Percentiles rank a stretch among this genome's conserved stretches.
Conservation (phyloP, 2,113 vertebrate genomes). For the Laticauda colubrina region DNA sequence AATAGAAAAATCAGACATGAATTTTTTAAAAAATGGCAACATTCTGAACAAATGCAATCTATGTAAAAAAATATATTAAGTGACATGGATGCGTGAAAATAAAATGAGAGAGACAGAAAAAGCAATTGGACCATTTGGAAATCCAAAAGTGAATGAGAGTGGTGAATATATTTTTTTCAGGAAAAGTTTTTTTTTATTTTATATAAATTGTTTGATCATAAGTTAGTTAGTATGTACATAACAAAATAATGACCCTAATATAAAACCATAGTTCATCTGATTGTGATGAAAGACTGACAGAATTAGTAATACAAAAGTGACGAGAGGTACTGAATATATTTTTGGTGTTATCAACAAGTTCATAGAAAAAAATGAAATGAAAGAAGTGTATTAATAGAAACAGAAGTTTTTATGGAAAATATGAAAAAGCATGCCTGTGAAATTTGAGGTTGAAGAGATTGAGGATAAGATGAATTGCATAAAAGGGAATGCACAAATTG, state of each 20-base stretch:
- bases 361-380: neutral
- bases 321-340: neutral
- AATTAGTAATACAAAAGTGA: neutral
- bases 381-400: neutral
- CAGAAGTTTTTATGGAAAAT: neutral
- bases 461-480: neutral
- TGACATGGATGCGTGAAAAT: neutral
- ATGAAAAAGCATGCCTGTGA: neutral
- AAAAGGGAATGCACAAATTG: neutral
- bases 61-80: neutral
- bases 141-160: neutral
- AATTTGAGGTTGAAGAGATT: neutral
- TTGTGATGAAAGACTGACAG: neutral
- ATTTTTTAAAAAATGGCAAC: neutral
- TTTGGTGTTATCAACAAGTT: neutral
- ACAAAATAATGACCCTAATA: neutral
- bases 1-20: neutral
- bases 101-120: neutral
- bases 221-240: neutral
- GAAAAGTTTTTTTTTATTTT: neutral
- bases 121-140: neutral
- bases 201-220: neutral
- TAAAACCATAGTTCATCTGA: neutral
- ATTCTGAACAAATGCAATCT: neutral
- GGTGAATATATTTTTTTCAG: neutral